These are phyloP conservation scores for Dioctria linearis DNA, from an alignment of 2,888 invertebrate genomes.

Conservation along the genomic window DNA sequence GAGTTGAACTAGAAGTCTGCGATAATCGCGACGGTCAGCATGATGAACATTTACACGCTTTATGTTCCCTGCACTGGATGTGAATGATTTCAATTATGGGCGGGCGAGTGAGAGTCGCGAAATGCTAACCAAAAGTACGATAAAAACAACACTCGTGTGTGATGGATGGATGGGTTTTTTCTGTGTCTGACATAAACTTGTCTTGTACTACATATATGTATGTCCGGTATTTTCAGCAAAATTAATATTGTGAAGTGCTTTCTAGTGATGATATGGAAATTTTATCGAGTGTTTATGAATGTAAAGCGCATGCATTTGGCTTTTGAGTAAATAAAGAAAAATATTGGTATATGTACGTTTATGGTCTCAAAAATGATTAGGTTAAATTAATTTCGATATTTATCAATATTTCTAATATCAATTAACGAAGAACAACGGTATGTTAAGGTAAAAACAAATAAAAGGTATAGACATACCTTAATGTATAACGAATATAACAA, in stretches of 20 bases:
- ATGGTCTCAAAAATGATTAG: too few species aligned
- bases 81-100: slow-evolving; percentile 60
- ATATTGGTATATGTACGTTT: too few species aligned
- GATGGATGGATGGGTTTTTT: slow-evolving; percentile 10
- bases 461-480: too few species aligned
- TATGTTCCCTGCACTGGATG: slow-evolving; percentile 71
- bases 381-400: too few species aligned
- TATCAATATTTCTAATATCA: too few species aligned
- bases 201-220: not conserved
- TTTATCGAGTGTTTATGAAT: not conserved
- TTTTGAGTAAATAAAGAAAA: not conserved
- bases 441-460: too few species aligned
- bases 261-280: slow-evolving; percentile 43
- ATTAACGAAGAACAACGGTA: too few species aligned
- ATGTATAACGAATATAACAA: too few species aligned
- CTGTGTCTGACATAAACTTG: slow-evolving; percentile 39
- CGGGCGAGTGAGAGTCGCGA: slow-evolving; percentile 47
- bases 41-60: slow-evolving; percentile 66
- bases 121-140: slow-evolving; percentile 43
- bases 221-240: slow-evolving; percentile 19
- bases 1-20: slow-evolving; percentile 89
- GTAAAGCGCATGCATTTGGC: slow-evolving; percentile 8
- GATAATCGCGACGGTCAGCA: slow-evolving; percentile 72
- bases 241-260: slow-evolving; percentile 24
- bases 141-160: slow-evolving; percentile 33